Evolutionary conservation across 2,113 vertebrate species (phyloP).

Genomic region (Apaloderma vittatum): DNA sequence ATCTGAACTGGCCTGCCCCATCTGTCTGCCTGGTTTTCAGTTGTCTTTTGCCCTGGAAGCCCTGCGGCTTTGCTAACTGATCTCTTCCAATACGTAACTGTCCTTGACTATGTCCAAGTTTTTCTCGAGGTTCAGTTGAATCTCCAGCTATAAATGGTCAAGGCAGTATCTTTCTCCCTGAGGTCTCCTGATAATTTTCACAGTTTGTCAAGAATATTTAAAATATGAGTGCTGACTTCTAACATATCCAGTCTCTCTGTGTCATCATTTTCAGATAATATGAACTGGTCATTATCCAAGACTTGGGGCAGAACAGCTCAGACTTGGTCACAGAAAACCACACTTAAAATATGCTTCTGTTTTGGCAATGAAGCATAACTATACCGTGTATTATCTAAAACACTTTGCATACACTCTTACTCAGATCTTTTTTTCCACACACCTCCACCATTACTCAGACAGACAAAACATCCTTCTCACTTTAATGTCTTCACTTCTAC

Average conservation of each 20-base stretch:
- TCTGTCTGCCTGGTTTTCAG: background rate
- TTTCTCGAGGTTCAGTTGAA: background rate
- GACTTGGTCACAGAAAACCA: background rate
- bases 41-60: background rate
- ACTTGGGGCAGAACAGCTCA: background rate
- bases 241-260: background rate
- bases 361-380: background rate
- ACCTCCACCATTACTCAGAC: background rate
- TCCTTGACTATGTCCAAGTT: background rate
- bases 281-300: background rate
- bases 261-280: background rate
- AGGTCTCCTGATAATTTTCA: background rate
- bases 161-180: background rate
- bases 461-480: background rate
- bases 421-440: background rate
- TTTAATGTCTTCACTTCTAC: background rate
- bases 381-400: accelerated
- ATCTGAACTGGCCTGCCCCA: background rate
- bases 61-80: background rate
- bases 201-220: background rate
- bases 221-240: background rate
- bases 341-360: background rate
- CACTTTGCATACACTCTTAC: background rate
- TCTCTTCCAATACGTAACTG: background rate
- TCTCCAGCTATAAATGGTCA: background rate